Conservation (phyloP, 2,888 invertebrate genomes). For the Blomia tropicalis region DNA sequence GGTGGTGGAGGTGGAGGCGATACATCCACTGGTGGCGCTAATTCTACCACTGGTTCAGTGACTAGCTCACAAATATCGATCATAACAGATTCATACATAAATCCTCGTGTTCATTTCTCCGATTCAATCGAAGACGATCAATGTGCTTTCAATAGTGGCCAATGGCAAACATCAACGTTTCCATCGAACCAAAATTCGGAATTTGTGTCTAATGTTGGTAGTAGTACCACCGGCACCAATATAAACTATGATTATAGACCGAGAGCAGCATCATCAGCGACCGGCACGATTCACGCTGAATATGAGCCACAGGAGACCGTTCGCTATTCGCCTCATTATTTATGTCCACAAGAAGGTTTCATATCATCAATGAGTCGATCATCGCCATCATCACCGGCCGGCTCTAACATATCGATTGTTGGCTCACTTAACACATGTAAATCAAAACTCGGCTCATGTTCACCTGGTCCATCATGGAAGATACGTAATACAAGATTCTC, state of each 20-base stretch:
- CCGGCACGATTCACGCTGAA: neutral
- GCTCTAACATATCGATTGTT: conserved; percentile 6
- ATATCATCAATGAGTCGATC: conserved; percentile 2
- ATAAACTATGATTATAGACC: no score
- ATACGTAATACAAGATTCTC: neutral
- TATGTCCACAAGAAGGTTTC: neutral
- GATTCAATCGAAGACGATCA: neutral
- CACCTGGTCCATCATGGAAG: neutral
- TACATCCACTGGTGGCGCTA: neutral
- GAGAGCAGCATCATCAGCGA: no score
- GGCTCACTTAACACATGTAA: neutral
- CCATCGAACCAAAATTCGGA: neutral
- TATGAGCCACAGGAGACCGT: neutral
- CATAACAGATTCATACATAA: neutral
- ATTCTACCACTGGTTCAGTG: neutral
- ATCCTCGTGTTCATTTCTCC: neutral
- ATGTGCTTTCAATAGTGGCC: neutral
- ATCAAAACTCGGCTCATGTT: neutral
- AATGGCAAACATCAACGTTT: neutral
- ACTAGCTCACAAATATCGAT: conserved; percentile 3
- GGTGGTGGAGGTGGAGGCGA: neutral
- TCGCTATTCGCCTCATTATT: neutral
- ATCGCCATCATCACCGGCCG: neutral
- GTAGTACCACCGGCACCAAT: neutral
- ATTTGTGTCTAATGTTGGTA: neutral